phyloP scores from a whole-genome alignment of 2,113 vertebrate species.

The Sisor rabdophorus region DNA sequence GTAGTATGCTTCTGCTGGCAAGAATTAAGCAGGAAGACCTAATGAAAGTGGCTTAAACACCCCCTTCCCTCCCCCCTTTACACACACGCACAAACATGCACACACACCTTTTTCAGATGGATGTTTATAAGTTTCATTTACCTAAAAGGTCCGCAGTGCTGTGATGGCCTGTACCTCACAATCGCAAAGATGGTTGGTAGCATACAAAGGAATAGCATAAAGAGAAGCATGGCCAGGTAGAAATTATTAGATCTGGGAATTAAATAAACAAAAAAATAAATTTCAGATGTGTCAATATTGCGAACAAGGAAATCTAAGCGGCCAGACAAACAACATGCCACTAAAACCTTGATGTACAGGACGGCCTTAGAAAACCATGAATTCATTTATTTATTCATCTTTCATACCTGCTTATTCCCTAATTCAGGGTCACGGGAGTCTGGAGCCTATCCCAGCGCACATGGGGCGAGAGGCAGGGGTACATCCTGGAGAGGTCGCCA shows the following conservation, averaged over 20 bases:
- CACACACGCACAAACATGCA: neutral
- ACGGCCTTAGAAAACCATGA: no score
- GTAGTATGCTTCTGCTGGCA: neutral
- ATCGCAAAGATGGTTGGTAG: slow-evolving; percentile 94
- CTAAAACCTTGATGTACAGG: neutral
- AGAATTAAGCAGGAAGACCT: slow-evolving; percentile 4
- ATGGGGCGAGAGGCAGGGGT: no score
- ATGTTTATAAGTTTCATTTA: slow-evolving; percentile 52
- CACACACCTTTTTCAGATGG: neutral
- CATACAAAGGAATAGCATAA: slow-evolving; percentile 98
- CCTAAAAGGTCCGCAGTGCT: slow-evolving; percentile 94
- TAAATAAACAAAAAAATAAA: slow-evolving; percentile 16
- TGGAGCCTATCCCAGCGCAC: no score
- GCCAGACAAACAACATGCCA: neutral
- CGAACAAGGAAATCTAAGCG: neutral
- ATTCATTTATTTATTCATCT: no score
- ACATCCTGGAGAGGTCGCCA: no score
- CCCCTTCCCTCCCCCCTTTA: neutral
- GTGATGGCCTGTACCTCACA: slow-evolving; percentile 86
- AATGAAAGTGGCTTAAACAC: slow-evolving; percentile 3
- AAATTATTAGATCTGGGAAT: slow-evolving; percentile 90
- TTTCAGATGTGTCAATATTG: neutral
- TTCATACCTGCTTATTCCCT: no score
- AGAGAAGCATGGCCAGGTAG: slow-evolving; percentile 93
- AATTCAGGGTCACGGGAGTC: no score